phyloP scores from a whole-genome alignment of 1,140 invertebrate genomes.

The Aphelinus certus region DNA sequence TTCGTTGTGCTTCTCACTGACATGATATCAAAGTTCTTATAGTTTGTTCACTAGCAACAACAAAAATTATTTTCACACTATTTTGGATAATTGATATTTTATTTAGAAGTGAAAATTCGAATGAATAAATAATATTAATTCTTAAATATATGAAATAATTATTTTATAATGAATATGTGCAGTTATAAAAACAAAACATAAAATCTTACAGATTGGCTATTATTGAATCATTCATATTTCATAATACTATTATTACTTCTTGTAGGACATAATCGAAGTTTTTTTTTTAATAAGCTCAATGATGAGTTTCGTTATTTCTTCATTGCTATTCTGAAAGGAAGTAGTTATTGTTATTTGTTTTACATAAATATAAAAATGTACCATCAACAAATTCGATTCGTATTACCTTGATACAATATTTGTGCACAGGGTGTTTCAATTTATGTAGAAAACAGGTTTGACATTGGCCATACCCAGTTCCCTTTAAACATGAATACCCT shows the following conservation, averaged over 20 bases:
- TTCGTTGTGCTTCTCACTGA: constrained; percentile 57
- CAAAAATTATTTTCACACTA: no score
- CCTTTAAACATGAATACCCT: constrained; percentile 78
- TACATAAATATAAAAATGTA: constrained; percentile 16
- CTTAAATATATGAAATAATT: no score
- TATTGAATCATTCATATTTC: constrained; percentile 49
- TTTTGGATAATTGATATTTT: no score
- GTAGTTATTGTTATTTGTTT: no score
- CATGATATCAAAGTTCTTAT: constrained; percentile 46
- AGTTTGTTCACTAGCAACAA: constrained; percentile 52
- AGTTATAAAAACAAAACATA: no score
- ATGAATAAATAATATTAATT: not conserved
- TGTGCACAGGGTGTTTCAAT: constrained; percentile 79
- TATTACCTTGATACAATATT: constrained; percentile 77
- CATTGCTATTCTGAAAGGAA: constrained; percentile 61
- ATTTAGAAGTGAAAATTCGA: no score
- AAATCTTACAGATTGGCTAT: constrained; percentile 44
- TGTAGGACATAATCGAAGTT: constrained; percentile 60
- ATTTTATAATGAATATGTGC: no score
- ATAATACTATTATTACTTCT: constrained; percentile 46
- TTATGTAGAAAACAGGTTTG: constrained; percentile 87
- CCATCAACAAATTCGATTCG: no score
- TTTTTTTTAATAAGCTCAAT: constrained; percentile 65
- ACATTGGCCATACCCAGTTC: constrained; percentile 81
- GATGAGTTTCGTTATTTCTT: constrained; percentile 64